Evolutionary conservation across 2,113 vertebrate genomes (phyloP), one percentile per base, ranked within the genome.

Genomic region (Sinocyclocheilus maitianheensis): DNA sequence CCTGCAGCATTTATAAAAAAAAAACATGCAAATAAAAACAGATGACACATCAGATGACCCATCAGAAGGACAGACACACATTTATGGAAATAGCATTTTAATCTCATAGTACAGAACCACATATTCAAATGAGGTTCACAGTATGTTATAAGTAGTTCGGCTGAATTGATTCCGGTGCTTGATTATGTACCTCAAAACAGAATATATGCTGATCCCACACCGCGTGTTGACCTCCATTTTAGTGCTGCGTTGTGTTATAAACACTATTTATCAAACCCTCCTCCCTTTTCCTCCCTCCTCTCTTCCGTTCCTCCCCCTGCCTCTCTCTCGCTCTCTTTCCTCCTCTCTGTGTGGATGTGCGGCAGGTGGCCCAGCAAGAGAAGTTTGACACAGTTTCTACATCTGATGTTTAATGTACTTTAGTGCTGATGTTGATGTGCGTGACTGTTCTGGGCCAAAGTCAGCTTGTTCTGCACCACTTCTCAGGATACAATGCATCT

Each of bases 331-430:
- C 72, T 6, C 16, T 16, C 20, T 67, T 65, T 65, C 13, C 24
- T 65, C 20, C 20, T 81, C 14, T 30, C 40, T 3, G 14, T 67
- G n/a, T 67, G 62, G 60, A 81, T 67, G 60, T 67, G 60, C 51
- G 79, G 79, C 79, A 67, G 79, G 79, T 81, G 79, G 62, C 62
- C 60, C 40, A 81, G 43, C 79, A 81, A 67, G 62, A 81, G 62
- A 81, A 81, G 79, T 67, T 81, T 81, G 62, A 51, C 79, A 81
- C 79, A 67, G 62, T 67, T 67, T 67, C n/a, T 65, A 4, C 8
- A 4, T 48, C 79, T 30, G 60, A 81, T 63, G 60, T 81, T 65
- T 65, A 58, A 63, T 81, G 55, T 81, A 24, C 78, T 46, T 8
- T 63, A 81, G 20, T 65, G 40, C 16, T 48, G 79, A 81, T 67